Evolutionary conservation across 2,888 invertebrate genomes (phyloP), one percentile per base, ranked within the genome.

Genomic region (Trileptium ribeirensis): DNA sequence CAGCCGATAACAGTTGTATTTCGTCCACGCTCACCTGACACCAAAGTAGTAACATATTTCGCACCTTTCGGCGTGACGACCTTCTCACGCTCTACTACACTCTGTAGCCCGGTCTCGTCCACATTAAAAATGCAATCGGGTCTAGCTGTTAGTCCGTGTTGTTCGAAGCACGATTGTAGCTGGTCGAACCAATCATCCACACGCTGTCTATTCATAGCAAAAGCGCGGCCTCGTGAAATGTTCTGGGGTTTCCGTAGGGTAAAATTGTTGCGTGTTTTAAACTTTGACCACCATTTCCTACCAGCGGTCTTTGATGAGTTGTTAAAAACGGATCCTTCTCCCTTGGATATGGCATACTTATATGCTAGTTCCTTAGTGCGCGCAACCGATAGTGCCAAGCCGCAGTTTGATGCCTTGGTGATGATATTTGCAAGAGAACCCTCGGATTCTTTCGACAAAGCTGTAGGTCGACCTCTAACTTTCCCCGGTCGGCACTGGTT

Each of bases 1-100:
- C 77, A 75, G n/a, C n/a, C 39, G 2, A 75, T 39, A n/a, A 75
- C 39, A 38, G 77, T 75, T 75, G 36, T 75, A 36, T 38, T 36
- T 36, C n/a, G 29, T 24, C 77, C 77, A 24, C 77, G 24, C 36
- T 75, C 77, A 8, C 36, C 2, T 75, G 77, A 75, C 15, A n/a
- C 39, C 37, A 75, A 29, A 38, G 2, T 37, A 15, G 24, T 24
- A 37, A 33, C 34, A n/a, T 2, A 34, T 75, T 75, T 75, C 8
- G 77, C 36, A 24, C 77, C 77, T 38, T 34, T 75, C 77, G 24
- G 2, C 29, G 77, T n/a, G 36, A 75, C n/a, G 2, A 38, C 77
- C n/a, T 75, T 75, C n/a, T 8, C 29, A n/a, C 31, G 8, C n/a
- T 34, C 36, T 8, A 38, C 37, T 29, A 75, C 77, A 38, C n/a